Evolutionary conservation across 2,797 vertebrate species (phyloP), one percentile per base, ranked within the genome.

Genomic region (Spinus pinus): DNA sequence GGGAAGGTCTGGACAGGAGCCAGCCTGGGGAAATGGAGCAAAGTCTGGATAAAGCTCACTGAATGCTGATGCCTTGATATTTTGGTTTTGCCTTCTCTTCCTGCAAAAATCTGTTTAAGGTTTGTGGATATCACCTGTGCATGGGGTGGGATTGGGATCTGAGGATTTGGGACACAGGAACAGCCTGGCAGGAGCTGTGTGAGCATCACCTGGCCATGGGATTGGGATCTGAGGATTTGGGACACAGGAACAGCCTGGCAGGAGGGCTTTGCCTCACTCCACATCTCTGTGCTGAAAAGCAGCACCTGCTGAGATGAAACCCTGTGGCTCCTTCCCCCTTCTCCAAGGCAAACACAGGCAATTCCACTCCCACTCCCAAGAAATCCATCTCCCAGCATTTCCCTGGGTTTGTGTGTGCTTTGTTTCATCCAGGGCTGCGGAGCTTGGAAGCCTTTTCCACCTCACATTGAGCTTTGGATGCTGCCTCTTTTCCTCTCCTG

Each of bases 251-350:
- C 28, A 49, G 56, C 79, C 84, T 53, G 86, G 88, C 94, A 83
- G 94, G 84, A 93, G 85, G 53, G 28, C 84, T 94, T 58, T 23
- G 47, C 30, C 78, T 81, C 22, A 3, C 77, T 91, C 35, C 61
- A 44, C 41, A 35, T 33, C 82, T 81, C 90, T 25, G 79, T 67
- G 33, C 96, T 95, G 90, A 37, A 86, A 91, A 88, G 88, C 90
- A 88, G 10, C 64, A 88, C 95, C 95, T 93, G 94, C 96, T 96
- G 95, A 89, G 95, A 82, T 95, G 30, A 95, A 95, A 82, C 73
- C 64, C 3, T 42, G 54, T 74, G 90, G 86, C 88, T 90, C 90
- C 71, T 73, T 87, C 53, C 75, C 62, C 82, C 22, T 39, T 67
- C 91, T 96, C 94, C 94, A 96, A 95, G 85, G 90, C 91, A 95